Evolutionary conservation across 2,113 vertebrate genomes (phyloP).

Genomic region (Glareola pratincola): DNA sequence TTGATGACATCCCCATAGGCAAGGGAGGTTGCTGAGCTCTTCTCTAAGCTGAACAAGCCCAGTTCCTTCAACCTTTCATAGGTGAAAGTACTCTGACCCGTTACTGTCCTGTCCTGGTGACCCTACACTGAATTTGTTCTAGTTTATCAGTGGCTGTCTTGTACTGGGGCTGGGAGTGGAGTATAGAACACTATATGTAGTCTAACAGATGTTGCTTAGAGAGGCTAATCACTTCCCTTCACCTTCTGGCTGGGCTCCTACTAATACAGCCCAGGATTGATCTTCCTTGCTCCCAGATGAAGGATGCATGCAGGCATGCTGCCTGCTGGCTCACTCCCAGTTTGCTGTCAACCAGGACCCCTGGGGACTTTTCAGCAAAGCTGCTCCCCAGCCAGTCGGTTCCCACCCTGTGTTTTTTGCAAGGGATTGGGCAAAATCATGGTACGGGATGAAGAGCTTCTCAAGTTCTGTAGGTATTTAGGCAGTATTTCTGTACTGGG

Average conservation of each 20-base stretch:
- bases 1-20: neutral
- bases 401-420: neutral
- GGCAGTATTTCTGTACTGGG: neutral
- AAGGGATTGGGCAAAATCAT: neutral
- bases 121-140: rapidly evolving
- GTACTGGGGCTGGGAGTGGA: neutral
- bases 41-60: neutral
- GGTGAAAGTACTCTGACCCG: neutral
- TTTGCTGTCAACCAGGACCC: neutral
- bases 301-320: neutral
- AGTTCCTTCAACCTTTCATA: neutral
- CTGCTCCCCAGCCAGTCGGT: neutral
- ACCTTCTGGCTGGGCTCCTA: neutral
- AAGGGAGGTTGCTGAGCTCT: neutral
- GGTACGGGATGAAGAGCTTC: neutral
- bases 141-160: neutral
- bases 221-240: neutral
- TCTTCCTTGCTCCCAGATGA: neutral
- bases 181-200: neutral
- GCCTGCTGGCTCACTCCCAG: neutral
- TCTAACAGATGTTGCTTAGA: neutral
- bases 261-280: neutral
- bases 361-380: neutral
- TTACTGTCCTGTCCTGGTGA: neutral
- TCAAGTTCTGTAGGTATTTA: neutral